phyloP scores from a whole-genome alignment of 1,140 invertebrate genomes.

The Drosophila punjabiensis region DNA sequence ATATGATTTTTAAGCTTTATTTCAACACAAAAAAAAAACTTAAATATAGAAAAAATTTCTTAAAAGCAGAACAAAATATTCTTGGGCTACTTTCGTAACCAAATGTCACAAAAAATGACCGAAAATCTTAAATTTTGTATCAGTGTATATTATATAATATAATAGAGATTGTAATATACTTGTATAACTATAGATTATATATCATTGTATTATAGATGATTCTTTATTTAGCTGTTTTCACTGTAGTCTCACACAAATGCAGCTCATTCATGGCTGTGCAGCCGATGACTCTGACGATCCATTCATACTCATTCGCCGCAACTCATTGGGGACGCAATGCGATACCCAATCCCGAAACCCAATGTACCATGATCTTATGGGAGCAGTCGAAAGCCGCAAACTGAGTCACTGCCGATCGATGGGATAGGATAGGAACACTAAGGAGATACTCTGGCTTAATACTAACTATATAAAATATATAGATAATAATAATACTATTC shows the following conservation, averaged over 20 bases:
- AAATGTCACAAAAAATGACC: too few species aligned
- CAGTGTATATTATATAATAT: too few species aligned
- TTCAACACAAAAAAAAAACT: too few species aligned
- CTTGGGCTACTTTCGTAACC: too few species aligned
- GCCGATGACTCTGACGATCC: slow-evolving; percentile 23
- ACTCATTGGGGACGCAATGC: slow-evolving; percentile 22
- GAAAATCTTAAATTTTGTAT: too few species aligned
- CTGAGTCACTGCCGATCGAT: slow-evolving; percentile 35
- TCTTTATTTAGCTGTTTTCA: background rate
- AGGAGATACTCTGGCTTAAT: background rate
- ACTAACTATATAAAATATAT: background rate
- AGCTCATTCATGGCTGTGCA: slow-evolving; percentile 20
- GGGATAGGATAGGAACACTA: background rate
- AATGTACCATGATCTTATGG: slow-evolving; percentile 72
- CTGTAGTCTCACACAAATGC: slow-evolving; percentile 22
- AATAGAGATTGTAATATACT: too few species aligned
- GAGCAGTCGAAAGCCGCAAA: slow-evolving; percentile 48
- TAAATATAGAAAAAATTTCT: too few species aligned
- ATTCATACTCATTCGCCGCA: slow-evolving; percentile 40
- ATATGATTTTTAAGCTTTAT: too few species aligned
- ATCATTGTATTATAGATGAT: too few species aligned
- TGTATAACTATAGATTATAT: too few species aligned
- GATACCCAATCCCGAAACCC: slow-evolving; percentile 26
- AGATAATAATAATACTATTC: background rate
- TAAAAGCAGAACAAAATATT: too few species aligned